Evolutionary conservation across 2,797 vertebrate species (phyloP).

Genomic region (Sebastiscus albofasciatus): DNA sequence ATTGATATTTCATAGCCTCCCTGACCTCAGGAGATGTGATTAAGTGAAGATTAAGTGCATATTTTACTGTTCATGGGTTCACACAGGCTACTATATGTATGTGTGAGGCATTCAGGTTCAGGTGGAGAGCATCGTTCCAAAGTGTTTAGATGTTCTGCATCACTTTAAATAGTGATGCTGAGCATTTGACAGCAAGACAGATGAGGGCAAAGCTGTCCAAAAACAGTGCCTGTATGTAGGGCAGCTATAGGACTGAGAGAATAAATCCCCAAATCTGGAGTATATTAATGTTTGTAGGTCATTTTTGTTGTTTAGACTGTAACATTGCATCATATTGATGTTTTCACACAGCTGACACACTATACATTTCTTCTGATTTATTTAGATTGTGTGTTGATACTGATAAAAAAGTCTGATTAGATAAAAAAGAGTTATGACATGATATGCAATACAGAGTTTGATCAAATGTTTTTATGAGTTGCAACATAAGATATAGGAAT

Average conservation of each 20-base stretch:
- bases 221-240: slow-evolving; percentile 24
- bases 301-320: background rate
- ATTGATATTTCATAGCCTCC: background rate
- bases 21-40: slow-evolving; percentile 25
- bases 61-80: background rate
- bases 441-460: background rate
- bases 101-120: background rate
- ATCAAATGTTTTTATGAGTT: background rate
- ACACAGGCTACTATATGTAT: background rate
- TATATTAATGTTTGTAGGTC: background rate
- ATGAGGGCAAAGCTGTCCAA: slow-evolving; percentile 6
- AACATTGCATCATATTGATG: background rate
- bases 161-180: slow-evolving; percentile 25
- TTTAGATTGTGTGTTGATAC: background rate
- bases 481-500: background rate
- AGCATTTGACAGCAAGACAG: slow-evolving; percentile 8
- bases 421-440: background rate
- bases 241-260: background rate
- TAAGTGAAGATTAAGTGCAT: slow-evolving; percentile 50
- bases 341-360: too few relatives aligned
- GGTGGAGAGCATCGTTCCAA: background rate
- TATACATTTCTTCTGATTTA: background rate
- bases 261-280: background rate
- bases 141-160: background rate
- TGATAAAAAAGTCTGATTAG: background rate